Percentiles rank a stretch among this genome's conserved stretches.
These are phyloP conservation scores for Bagarius yarrelli DNA, from an alignment of 2,113 vertebrate species.

Conservation along the genomic window DNA sequence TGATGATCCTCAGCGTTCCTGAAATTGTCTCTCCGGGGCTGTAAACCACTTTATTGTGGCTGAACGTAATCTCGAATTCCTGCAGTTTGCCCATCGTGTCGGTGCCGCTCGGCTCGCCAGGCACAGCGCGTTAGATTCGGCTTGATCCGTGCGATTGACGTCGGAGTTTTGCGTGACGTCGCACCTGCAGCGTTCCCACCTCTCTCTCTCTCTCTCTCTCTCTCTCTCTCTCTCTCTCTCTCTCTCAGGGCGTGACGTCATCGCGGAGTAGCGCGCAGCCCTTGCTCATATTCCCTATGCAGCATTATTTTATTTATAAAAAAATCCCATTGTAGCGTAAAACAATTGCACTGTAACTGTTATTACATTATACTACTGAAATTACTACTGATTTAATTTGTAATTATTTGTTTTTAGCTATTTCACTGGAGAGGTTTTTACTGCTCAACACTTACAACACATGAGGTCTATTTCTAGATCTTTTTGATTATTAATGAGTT, in stretches of 20 bases:
- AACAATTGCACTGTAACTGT: no score
- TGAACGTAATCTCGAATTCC: constrained; percentile 85
- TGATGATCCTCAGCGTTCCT: constrained; percentile 82
- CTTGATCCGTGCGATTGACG: background rate
- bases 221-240: background rate
- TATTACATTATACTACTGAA: no score
- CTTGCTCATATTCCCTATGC: background rate
- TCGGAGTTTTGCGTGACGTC: constrained; percentile 26
- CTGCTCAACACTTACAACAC: no score
- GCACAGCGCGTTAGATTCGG: constrained; percentile 29
- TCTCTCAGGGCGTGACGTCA: constrained; percentile 48
- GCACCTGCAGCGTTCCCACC: constrained; percentile 51
- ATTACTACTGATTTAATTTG: no score
- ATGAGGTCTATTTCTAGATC: background rate
- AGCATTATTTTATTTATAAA: background rate
- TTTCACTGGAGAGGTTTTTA: no score
- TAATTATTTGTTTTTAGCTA: no score
- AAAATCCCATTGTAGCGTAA: no score
- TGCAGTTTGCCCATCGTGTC: constrained; percentile 87
- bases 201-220: constrained; percentile 3
- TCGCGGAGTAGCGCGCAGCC: background rate
- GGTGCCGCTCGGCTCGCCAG: constrained; percentile 23
- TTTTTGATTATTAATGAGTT: background rate
- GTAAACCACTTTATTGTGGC: constrained; percentile 87
- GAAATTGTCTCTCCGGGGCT: constrained; percentile 85